phyloP scores from a whole-genome alignment of 2,113 vertebrate genomes.

The Sander lucioperca region DNA sequence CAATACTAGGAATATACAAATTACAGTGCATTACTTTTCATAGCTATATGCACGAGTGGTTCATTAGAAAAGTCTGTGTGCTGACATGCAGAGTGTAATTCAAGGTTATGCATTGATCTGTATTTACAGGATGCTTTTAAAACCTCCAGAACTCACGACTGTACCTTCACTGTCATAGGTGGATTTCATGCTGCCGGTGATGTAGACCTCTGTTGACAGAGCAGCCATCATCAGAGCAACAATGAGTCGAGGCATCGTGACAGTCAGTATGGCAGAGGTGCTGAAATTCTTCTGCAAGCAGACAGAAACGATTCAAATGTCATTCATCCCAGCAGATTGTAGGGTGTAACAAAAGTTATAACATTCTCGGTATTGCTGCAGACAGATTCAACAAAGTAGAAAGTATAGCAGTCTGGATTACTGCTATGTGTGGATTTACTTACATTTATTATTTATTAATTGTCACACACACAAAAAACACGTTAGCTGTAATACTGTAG shows the following conservation, averaged over 20 bases:
- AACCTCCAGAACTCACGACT: not conserved
- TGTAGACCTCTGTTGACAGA: constrained; percentile 27
- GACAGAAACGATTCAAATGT: not conserved
- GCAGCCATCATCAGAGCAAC: constrained; percentile 25
- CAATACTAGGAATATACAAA: too few species aligned
- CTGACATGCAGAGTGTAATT: not conserved
- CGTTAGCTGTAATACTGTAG: not conserved
- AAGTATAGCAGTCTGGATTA: not conserved
- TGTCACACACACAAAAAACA: not conserved
- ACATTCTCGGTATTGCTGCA: not conserved
- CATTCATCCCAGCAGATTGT: not conserved
- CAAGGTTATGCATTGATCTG: not conserved
- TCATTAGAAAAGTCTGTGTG: too few species aligned
- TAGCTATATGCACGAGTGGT: too few species aligned
- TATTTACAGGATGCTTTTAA: not conserved
- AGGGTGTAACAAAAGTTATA: not conserved
- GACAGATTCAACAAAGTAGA: too few species aligned
- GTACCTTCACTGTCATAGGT: constrained; percentile 28
- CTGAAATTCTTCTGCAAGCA: constrained; percentile 2
- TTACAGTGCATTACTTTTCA: too few species aligned
- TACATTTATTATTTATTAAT: too few species aligned
- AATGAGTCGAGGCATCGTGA: constrained; percentile 7
- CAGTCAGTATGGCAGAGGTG: not conserved
- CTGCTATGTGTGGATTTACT: not conserved
- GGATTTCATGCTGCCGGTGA: constrained; percentile 1